Evolutionary conservation across 2,113 vertebrate species (phyloP).

Genomic region (Pluvialis apricaria): DNA sequence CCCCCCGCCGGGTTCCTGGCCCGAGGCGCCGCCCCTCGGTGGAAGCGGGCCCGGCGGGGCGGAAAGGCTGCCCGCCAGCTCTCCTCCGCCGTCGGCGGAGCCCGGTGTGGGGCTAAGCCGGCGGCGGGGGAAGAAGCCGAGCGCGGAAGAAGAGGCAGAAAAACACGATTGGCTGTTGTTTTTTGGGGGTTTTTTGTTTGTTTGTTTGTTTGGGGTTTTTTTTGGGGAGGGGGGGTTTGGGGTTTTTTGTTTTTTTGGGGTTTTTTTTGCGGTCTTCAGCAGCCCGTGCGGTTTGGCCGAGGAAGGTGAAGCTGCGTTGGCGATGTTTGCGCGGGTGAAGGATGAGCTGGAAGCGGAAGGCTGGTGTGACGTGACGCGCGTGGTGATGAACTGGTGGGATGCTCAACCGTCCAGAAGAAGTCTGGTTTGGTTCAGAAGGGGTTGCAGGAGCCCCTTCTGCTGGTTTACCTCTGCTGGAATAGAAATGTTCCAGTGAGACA

Average conservation of each 20-base stretch:
- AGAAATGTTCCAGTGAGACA: too few species aligned
- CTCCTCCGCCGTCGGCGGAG: too few species aligned
- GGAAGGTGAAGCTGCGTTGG: not conserved
- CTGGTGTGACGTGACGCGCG: accelerated
- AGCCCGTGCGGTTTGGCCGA: accelerated
- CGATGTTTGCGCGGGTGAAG: too few species aligned
- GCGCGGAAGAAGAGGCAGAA: too few species aligned
- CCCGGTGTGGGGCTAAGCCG: accelerated
- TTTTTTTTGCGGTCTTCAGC: accelerated
- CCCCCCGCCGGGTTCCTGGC: not conserved
- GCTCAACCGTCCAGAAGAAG: accelerated
- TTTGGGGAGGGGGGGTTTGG: too few species aligned
- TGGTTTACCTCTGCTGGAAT: not conserved
- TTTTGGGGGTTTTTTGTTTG: too few species aligned
- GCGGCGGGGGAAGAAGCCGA: too few species aligned
- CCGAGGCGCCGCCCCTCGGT: not conserved
- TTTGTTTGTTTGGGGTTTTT: not conserved
- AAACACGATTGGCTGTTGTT: not conserved
- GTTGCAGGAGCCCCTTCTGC: not conserved
- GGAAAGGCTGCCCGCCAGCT: not conserved
- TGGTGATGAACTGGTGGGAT: accelerated
- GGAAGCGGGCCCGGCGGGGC: too few species aligned
- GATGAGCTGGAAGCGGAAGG: not conserved
- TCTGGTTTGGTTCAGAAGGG: not conserved
- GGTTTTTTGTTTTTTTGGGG: not conserved